phyloP scores from a whole-genome alignment of 2,797 vertebrate genomes.

The Bradypus variegatus region DNA sequence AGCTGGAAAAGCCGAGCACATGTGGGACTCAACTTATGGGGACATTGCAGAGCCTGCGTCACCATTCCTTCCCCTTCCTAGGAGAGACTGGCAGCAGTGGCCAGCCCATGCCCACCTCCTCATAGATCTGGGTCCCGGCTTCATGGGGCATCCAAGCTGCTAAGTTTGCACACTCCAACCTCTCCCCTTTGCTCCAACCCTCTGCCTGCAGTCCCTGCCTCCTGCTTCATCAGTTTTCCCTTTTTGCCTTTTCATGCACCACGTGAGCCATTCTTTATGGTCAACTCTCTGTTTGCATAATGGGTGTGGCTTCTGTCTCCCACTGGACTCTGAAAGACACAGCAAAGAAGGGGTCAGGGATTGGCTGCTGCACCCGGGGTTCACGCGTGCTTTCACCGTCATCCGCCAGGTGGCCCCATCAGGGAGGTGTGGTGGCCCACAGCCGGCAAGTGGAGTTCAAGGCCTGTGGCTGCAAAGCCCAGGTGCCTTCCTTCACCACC shows the following conservation, averaged over 20 bases:
- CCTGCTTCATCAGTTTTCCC: not conserved
- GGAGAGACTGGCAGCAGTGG: not conserved
- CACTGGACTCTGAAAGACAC: not conserved
- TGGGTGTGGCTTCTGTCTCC: not conserved
- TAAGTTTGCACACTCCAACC: not conserved
- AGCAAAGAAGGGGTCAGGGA: fast-evolving
- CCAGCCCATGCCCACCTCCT: not conserved
- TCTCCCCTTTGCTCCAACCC: too few relatives aligned
- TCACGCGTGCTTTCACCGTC: fast-evolving
- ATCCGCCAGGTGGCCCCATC: not conserved
- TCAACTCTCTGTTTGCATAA: not conserved
- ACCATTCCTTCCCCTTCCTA: not conserved
- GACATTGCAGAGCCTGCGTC: not conserved
- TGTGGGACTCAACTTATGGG: not conserved
- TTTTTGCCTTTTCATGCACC: not conserved
- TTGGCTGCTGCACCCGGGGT: not conserved
- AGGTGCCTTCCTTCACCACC: fast-evolving
- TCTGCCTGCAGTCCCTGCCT: not conserved
- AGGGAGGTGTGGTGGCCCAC: fast-evolving
- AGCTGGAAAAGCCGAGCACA: not conserved
- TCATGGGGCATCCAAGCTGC: not conserved
- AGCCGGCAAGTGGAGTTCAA: not conserved
- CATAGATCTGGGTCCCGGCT: not conserved
- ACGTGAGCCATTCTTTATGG: not conserved
- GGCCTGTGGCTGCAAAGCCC: not conserved